Base-by-base conservation (phyloP, 2,888 invertebrate genomes). In the Pollenia amentaria region DNA sequence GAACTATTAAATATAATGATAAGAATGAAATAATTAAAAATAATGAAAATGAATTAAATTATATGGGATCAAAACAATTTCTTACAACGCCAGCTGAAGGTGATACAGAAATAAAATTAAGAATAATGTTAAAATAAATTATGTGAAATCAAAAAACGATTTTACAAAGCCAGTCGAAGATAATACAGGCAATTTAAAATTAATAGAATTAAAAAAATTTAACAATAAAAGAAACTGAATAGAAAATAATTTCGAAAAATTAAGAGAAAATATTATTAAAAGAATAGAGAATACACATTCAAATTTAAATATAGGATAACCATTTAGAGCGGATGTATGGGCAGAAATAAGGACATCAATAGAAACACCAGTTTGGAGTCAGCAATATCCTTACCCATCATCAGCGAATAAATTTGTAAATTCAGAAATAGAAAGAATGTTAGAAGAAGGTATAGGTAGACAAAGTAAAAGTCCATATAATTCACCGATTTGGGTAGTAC, bases 391-490 rank as follows among this genome's bases (percentile, higher is more conserved):
- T n/a, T n/a, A n/a, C n/a, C n/a, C n/a, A n/a, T n/a, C n/a, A n/a
- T n/a, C n/a, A n/a, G n/a, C n/a, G n/a, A n/a, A n/a, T n/a, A n/a
- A n/a, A n/a, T 62, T 62, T 16, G 62, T 62, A n/a, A 62, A 62
- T 42, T 40, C 40, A 14, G 62, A 62, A 62, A 62, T 62, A 40
- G 10, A 62, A 40, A 62, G n/a, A 40, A 8, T 62, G n/a, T 8
- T 62, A 40, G 12, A 62, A 11, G 16, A 62, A 40, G 62, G 7
- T n/a, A 62, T 42, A 38, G 14, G 40, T 38, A 2, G 62, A 8
- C 62, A 40, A 10, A 62, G 62, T 62, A 62, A 62, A 40, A 62
- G 62, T 38, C 62, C 40, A n/a, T 62, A 62, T 14, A 62, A 62
- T 42, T 62, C 62, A n/a, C 42, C 40, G 40, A 62, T 62, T 40